Conservation (phyloP, 2,113 vertebrate species). For the Tiliqua scincoides region DNA sequence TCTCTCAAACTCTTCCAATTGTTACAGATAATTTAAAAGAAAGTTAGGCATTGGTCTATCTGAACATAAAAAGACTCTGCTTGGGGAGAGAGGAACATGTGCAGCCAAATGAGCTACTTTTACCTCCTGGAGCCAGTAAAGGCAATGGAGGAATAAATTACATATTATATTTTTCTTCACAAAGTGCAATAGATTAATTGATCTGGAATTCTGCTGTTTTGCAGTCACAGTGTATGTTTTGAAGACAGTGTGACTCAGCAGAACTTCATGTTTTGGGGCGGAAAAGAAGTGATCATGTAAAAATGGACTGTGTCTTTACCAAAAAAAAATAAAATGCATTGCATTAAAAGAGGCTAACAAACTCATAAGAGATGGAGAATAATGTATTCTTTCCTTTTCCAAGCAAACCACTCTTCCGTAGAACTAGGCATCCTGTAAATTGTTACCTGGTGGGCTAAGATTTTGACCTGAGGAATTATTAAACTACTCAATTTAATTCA, state of each 20-base stretch:
- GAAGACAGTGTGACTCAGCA: conserved; percentile 75
- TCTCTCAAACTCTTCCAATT: conserved; percentile 75
- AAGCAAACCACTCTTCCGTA: conserved; percentile 72
- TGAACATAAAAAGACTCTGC: conserved; percentile 71
- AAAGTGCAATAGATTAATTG: conserved; percentile 88
- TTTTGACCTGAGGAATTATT: conserved; percentile 75
- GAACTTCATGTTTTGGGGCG: conserved; percentile 67
- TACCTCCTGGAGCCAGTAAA: conserved; percentile 72
- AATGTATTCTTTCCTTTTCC: conserved; percentile 75
- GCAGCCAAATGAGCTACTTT: conserved; percentile 66
- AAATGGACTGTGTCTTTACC: conserved; percentile 83
- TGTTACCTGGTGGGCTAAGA: conserved; percentile 75
- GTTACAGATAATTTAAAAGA: conserved; percentile 68
- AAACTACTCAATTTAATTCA: conserved; percentile 75
- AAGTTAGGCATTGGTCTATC: conserved; percentile 65
- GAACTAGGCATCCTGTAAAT: conserved; percentile 74
- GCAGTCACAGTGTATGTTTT: conserved; percentile 76
- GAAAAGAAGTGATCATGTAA: conserved; percentile 63
- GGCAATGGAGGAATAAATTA: conserved; percentile 73
- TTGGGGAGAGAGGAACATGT: conserved; percentile 70
- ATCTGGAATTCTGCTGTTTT: conserved; percentile 85
- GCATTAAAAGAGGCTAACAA: conserved; percentile 77
- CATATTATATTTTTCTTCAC: conserved; percentile 76
- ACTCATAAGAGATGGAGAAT: conserved; percentile 75
- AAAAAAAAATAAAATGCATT: conserved; percentile 72